A percentile compares a stretch with the other conserved stretches of the same genome.
Evolutionary conservation across 2,888 invertebrate genomes (phyloP).

Genomic region (Caenorhabditis panamensis): DNA sequence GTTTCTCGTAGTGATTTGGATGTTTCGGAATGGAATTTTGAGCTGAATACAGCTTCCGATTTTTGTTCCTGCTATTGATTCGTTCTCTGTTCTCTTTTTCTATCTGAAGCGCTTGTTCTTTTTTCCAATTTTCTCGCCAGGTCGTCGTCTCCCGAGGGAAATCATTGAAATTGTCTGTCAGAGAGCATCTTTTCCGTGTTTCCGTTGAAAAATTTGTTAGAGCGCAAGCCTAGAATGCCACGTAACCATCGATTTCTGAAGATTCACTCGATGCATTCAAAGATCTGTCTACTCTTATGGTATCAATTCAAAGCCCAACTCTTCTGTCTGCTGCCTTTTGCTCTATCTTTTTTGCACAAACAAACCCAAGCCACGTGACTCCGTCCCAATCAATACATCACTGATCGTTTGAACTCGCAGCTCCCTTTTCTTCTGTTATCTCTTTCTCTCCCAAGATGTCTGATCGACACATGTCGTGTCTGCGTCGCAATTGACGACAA

Average conservation of each 20-base stretch:
- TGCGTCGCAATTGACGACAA: slow-evolving; percentile 17
- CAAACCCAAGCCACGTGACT: neutral
- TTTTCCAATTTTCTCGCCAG: neutral
- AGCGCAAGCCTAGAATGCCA: no score
- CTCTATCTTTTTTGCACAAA: no score
- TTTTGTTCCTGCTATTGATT: neutral
- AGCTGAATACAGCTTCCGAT: neutral
- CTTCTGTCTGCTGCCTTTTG: no score
- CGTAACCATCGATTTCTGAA: no score
- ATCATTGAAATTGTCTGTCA: slow-evolving; percentile 9
- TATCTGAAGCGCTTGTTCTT: neutral
- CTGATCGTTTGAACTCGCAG: neutral
- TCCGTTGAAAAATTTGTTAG: neutral
- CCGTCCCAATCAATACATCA: no score
- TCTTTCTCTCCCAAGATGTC: neutral
- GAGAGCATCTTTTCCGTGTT: slow-evolving; percentile 1
- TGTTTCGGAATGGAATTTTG: no score
- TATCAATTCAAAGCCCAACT: no score
- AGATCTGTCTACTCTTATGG: no score
- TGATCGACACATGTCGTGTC: slow-evolving; percentile 8
- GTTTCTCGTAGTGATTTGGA: no score
- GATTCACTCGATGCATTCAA: no score
- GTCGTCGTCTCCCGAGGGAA: slow-evolving; percentile 13
- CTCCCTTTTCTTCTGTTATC: neutral
- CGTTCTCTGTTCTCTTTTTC: neutral